phyloP scores from a whole-genome alignment of 2,113 vertebrate species.

The Lycocorax pyrrhopterus region DNA sequence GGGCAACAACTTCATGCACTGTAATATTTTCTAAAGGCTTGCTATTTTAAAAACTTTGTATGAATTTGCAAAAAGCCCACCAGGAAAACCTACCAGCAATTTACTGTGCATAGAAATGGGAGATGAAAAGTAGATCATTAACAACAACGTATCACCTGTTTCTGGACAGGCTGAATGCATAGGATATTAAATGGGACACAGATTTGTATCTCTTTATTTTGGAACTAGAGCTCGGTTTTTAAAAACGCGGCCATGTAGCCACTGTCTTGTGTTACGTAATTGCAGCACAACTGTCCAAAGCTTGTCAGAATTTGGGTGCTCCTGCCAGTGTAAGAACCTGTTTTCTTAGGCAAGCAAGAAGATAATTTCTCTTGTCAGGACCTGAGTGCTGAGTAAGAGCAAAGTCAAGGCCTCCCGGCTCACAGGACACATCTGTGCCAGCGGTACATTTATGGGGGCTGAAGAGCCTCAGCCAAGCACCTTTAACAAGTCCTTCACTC shows the following conservation, averaged over 20 bases:
- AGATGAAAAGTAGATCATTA: background rate
- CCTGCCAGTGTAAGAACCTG: background rate
- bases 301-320: background rate
- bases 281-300: background rate
- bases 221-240: background rate
- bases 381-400: background rate
- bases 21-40: background rate
- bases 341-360: background rate
- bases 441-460: rapidly evolving
- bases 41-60: background rate
- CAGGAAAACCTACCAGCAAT: background rate
- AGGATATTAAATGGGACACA: background rate
- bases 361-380: background rate
- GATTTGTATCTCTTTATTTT: background rate
- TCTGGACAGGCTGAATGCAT: background rate
- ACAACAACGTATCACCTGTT: background rate
- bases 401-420: background rate
- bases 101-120: background rate
- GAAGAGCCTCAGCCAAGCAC: background rate
- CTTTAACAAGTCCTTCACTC: background rate
- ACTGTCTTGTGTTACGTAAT: background rate
- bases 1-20: background rate
- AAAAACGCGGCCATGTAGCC: background rate
- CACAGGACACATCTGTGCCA: background rate
- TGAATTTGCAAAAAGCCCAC: background rate